Percentiles rank a stretch among this genome's conserved stretches.
Conservation (phyloP, 2,113 vertebrate species). For the Actenoides hombroni region DNA sequence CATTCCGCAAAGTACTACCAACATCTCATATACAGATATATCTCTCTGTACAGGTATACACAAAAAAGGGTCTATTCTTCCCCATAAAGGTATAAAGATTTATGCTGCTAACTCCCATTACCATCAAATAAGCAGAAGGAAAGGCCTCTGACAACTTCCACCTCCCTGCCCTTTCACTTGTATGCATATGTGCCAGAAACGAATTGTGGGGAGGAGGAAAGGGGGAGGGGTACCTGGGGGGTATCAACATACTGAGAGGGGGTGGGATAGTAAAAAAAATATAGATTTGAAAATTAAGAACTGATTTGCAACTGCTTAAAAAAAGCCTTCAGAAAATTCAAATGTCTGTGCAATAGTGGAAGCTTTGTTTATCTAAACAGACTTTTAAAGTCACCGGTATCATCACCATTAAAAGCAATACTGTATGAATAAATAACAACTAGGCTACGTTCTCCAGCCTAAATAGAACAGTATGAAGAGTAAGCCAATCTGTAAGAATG, state of each 20-base stretch:
- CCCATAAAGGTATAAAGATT: constrained; percentile 60
- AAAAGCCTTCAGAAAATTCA: constrained; percentile 21
- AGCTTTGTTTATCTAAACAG: constrained; percentile 39
- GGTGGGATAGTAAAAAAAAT: constrained; percentile 18
- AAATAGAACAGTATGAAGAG: constrained; percentile 24
- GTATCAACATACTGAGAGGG: constrained; percentile 10
- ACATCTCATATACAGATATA: constrained; percentile 67
- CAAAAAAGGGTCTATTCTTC: constrained; percentile 56
- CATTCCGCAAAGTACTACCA: constrained; percentile 76
- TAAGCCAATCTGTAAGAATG: constrained; percentile 41
- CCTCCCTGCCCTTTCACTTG: constrained; percentile 47
- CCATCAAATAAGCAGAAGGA: constrained; percentile 69
- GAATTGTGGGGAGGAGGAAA: not conserved
- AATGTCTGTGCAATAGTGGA: constrained; percentile 22
- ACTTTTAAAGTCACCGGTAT: constrained; percentile 50
- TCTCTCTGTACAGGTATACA: constrained; percentile 80
- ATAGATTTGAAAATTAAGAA: not conserved
- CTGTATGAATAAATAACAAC: constrained; percentile 23
- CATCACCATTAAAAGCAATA: constrained; percentile 33
- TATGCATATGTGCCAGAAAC: constrained; percentile 70
- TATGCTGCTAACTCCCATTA: constrained; percentile 63
- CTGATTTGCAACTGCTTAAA: constrained; percentile 33
- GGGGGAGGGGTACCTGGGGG: not conserved
- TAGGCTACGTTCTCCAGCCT: constrained; percentile 27
- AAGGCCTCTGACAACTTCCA: constrained; percentile 71